Evolutionary conservation across 1,140 invertebrate genomes (phyloP).

Genomic region (Lerema accius): DNA sequence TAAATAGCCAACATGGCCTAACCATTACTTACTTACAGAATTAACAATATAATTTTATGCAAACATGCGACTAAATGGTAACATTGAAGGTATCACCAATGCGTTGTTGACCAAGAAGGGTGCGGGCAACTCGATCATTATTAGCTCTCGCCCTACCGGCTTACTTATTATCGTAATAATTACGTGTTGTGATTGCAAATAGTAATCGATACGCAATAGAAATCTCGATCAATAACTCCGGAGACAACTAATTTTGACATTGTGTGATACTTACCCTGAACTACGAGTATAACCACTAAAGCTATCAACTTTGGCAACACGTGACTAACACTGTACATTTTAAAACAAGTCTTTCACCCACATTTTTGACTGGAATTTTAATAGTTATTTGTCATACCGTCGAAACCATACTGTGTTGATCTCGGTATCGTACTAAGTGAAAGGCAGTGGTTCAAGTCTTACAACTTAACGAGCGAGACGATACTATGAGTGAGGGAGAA

Average conservation of each 20-base stretch:
- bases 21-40: too few species aligned
- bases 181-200: slow-evolving; percentile 8
- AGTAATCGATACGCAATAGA: slow-evolving; percentile 20
- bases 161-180: neutral
- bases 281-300: slow-evolving; percentile 51
- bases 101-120: too few species aligned
- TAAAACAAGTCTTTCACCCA: slow-evolving; percentile 37
- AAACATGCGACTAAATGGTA: too few species aligned
- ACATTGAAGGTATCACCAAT: too few species aligned
- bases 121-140: too few species aligned
- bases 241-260: too few species aligned
- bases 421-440: slow-evolving; percentile 55
- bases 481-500: slow-evolving; percentile 45
- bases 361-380: slow-evolving; percentile 36
- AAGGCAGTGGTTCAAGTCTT: slow-evolving; percentile 57
- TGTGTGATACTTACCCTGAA: slow-evolving; percentile 61
- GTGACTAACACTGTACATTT: slow-evolving; percentile 59
- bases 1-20: too few species aligned
- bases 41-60: too few species aligned
- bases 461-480: slow-evolving; percentile 52
- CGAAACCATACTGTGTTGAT: slow-evolving; percentile 27
- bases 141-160: too few species aligned
- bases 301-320: slow-evolving; percentile 59
- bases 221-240: slow-evolving; percentile 10
- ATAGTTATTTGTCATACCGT: slow-evolving; percentile 14